Percentiles rank a stretch among this genome's conserved stretches.
Conservation (phyloP, 2,797 vertebrate genomes). For the Poliocrania exsul region DNA sequence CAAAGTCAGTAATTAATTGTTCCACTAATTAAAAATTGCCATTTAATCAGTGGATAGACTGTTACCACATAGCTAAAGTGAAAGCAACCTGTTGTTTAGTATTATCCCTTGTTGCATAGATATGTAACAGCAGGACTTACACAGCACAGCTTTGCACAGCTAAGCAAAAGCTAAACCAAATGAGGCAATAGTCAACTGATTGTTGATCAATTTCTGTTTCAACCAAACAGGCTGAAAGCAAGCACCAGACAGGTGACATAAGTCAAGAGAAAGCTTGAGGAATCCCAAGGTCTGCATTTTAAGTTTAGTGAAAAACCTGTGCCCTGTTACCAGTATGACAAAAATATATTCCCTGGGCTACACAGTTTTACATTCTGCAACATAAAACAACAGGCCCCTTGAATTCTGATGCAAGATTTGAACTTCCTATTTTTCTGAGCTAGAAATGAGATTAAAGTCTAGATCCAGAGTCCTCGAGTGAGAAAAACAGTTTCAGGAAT, state of each 20-base stretch:
- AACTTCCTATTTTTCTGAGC: neutral
- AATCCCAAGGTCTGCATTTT: neutral
- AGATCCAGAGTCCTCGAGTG: neutral
- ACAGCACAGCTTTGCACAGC: neutral
- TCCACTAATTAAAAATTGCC: neutral
- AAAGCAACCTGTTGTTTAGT: neutral
- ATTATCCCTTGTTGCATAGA: neutral
- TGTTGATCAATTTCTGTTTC: neutral
- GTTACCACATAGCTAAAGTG: neutral
- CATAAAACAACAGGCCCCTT: neutral
- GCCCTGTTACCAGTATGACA: neutral
- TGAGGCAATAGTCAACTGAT: neutral
- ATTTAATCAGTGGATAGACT: neutral
- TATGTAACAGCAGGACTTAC: neutral
- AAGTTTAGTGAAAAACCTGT: neutral
- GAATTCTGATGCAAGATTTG: neutral
- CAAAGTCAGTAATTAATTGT: neutral
- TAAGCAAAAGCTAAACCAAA: neutral
- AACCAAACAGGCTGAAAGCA: neutral
- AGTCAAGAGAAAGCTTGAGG: neutral
- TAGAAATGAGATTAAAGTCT: neutral
- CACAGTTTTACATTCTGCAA: neutral
- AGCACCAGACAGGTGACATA: neutral
- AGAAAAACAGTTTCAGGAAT: neutral
- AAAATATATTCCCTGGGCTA: neutral